Percentiles rank a stretch among this genome's conserved stretches.
Conservation (phyloP, 2,888 invertebrate species). For the Scaptomyza tumidula region DNA sequence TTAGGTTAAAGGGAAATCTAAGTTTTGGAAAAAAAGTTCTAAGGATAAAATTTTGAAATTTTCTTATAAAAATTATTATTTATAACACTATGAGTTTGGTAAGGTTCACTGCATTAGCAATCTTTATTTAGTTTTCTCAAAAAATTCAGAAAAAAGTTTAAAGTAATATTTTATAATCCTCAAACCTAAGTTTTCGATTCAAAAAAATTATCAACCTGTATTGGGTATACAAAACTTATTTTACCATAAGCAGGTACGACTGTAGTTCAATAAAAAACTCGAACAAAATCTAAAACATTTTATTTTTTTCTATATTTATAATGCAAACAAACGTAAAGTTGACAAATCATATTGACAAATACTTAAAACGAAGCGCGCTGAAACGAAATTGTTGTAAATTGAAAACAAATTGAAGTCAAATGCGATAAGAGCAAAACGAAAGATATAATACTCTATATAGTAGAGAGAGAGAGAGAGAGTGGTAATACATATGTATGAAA, state of each 20-base stretch:
- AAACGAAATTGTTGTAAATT: conserved; percentile 79
- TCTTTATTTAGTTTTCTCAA: too few species aligned
- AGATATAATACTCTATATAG: not conserved
- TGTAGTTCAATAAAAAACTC: conserved; percentile 14
- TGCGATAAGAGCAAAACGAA: conserved; percentile 49
- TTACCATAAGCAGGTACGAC: not conserved
- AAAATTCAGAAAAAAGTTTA: too few species aligned
- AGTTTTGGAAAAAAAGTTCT: too few species aligned
- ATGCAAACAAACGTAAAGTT: conserved; percentile 71
- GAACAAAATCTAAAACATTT: conserved; percentile 19
- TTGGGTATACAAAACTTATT: not conserved
- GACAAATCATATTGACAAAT: conserved; percentile 51
- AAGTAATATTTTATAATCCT: too few species aligned
- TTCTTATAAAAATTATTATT: too few species aligned
- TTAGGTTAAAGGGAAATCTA: too few species aligned
- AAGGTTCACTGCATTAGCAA: too few species aligned
- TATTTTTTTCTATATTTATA: conserved; percentile 18
- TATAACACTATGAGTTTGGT: too few species aligned
- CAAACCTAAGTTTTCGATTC: too few species aligned
- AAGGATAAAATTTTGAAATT: too few species aligned
- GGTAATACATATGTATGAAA: not conserved
- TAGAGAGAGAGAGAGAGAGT: not conserved
- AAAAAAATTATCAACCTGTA: not conserved
- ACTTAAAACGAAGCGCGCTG: conserved; percentile 35
- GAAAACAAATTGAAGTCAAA: conserved; percentile 76